A percentile compares a stretch with the other conserved stretches of the same genome.
Conservation (phyloP, 2,113 vertebrate species). For the Pantherophis guttatus region DNA sequence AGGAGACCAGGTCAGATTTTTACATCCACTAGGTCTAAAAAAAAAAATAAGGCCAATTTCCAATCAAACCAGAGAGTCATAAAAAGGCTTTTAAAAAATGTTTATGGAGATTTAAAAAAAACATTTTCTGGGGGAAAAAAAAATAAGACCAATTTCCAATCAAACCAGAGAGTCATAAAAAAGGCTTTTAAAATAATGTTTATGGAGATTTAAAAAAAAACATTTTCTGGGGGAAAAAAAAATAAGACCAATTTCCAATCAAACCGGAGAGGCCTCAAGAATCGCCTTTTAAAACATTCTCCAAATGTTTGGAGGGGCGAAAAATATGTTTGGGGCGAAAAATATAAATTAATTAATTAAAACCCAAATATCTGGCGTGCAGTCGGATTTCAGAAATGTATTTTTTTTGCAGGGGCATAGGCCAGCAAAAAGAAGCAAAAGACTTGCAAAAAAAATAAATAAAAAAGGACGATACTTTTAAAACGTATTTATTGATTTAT, state of each 20-base stretch:
- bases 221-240: background rate
- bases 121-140: background rate
- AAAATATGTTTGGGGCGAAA: background rate
- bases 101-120: no score
- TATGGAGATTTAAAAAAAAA: background rate
- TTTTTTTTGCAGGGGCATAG: background rate
- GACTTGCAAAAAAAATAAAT: background rate
- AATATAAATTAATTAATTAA: background rate
- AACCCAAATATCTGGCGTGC: background rate
- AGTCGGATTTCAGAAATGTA: background rate
- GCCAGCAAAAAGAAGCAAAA: background rate
- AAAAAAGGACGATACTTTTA: background rate
- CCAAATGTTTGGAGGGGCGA: no score
- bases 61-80: background rate
- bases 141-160: no score
- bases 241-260: no score
- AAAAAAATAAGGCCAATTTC: background rate
- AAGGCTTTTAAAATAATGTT: no score
- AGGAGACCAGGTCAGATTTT: background rate
- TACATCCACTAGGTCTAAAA: background rate
- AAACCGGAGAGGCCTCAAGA: background rate
- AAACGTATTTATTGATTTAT: background rate
- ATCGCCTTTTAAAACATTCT: background rate
- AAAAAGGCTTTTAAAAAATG: background rate
- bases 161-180: no score